phyloP scores from a whole-genome alignment of 1,140 invertebrate genomes.

The Formica exsecta region DNA sequence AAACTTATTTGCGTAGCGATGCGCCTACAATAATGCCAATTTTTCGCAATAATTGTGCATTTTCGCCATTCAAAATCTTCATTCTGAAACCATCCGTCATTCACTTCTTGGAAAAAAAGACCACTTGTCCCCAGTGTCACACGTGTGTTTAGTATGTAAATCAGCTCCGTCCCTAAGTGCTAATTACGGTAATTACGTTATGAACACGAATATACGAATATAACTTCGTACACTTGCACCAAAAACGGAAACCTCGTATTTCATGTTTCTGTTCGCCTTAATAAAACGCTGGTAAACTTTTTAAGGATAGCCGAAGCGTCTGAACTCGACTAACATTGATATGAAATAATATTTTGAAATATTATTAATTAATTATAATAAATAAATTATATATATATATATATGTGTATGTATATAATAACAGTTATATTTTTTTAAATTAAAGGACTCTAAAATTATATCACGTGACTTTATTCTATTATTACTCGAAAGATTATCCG shows the following conservation, averaged over 20 bases:
- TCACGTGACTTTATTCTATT: background rate
- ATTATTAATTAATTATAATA: too few relatives aligned
- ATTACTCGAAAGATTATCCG: slow-evolving; percentile 5
- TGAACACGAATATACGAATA: slow-evolving; percentile 68
- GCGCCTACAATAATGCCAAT: slow-evolving; percentile 25
- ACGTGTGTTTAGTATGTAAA: slow-evolving; percentile 55
- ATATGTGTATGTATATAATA: background rate
- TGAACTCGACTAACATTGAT: slow-evolving; percentile 38
- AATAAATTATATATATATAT: too few relatives aligned
- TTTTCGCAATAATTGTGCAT: slow-evolving; percentile 40
- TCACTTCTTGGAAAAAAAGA: slow-evolving; percentile 26
- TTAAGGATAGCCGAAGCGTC: slow-evolving; percentile 5
- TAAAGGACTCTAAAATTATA: slow-evolving; percentile 8
- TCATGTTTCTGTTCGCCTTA: slow-evolving; percentile 50
- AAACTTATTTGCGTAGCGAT: slow-evolving; percentile 32
- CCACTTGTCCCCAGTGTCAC: slow-evolving; percentile 44
- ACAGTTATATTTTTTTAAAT: background rate
- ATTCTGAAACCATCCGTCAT: slow-evolving; percentile 3
- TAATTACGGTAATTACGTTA: slow-evolving; percentile 66
- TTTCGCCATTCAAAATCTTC: slow-evolving; percentile 29
- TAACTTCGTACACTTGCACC: slow-evolving; percentile 64
- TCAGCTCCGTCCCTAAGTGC: slow-evolving; percentile 57
- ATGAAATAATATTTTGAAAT: background rate
- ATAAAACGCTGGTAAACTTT: slow-evolving; percentile 35
- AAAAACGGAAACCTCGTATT: slow-evolving; percentile 63